A percentile compares a stretch with the other conserved stretches of the same genome.
phyloP scores from a whole-genome alignment of 2,797 vertebrate species.

The Ispidina picta region DNA sequence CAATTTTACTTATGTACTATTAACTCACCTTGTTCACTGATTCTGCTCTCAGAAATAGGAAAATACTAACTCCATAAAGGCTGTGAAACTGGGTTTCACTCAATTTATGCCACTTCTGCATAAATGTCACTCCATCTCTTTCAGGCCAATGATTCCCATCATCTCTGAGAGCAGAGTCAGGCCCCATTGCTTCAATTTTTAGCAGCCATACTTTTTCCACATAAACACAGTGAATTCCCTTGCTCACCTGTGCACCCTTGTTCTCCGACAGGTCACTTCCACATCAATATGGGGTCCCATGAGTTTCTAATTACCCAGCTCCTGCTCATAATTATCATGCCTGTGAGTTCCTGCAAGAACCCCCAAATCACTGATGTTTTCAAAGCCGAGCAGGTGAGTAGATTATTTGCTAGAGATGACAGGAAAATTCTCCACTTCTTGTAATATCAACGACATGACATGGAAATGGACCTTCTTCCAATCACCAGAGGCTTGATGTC shows the following conservation, averaged over 20 bases:
- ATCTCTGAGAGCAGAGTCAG: not conserved
- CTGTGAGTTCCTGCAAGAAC: not conserved
- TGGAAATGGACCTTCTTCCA: not conserved
- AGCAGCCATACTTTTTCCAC: not conserved
- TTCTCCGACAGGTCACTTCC: not conserved
- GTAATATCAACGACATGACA: not conserved
- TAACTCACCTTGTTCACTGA: constrained; percentile 45
- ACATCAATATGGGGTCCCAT: not conserved
- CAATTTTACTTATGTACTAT: constrained; percentile 60
- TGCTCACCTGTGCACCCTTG: not conserved
- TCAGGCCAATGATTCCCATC: not conserved
- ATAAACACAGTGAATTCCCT: not conserved
- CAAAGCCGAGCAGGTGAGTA: not conserved
- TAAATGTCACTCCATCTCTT: not conserved
- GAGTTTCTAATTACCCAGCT: not conserved
- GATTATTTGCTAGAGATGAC: not conserved
- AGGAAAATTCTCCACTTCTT: not conserved
- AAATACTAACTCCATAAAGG: not conserved
- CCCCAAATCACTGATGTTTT: not conserved
- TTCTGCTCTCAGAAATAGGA: constrained; percentile 34
- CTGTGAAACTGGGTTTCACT: not conserved
- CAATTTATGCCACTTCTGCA: not conserved
- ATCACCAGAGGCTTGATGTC: not conserved
- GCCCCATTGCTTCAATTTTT: not conserved
- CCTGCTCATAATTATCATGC: not conserved